Conservation (phyloP, 2,797 vertebrate genomes). For the Squalus acanthias region DNA sequence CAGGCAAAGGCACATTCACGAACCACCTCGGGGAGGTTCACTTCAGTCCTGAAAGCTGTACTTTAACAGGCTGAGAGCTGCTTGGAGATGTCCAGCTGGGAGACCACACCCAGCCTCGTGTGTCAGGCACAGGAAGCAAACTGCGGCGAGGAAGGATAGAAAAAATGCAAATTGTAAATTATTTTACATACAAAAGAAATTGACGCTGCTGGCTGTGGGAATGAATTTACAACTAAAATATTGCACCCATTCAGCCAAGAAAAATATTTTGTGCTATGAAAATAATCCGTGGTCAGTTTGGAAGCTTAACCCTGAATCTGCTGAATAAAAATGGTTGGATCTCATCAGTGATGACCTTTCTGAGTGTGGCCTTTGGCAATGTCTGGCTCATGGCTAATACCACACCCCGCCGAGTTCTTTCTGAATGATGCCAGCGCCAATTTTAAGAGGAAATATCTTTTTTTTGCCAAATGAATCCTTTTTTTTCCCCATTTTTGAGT, state of each 20-base stretch:
- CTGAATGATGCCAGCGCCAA: not conserved
- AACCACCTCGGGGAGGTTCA: no score
- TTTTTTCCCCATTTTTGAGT: no score
- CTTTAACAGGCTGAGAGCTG: no score
- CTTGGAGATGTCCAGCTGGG: not conserved
- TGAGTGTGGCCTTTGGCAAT: not conserved
- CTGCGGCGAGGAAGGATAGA: not conserved
- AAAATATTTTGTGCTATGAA: not conserved
- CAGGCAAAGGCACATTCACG: no score
- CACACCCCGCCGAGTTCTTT: not conserved
- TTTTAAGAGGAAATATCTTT: not conserved
- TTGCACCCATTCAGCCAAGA: not conserved
- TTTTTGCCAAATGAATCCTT: not conserved
- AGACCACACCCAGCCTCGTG: not conserved
- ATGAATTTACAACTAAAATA: not conserved
- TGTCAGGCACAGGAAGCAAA: not conserved
- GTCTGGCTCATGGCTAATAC: not conserved
- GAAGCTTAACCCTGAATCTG: not conserved
- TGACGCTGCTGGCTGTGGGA: not conserved
- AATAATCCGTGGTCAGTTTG: not conserved
- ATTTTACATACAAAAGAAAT: not conserved
- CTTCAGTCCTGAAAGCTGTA: no score
- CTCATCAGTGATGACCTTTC: not conserved
- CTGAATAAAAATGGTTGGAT: not conserved
- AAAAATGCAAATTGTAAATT: not conserved